phyloP scores from a whole-genome alignment of 2,888 invertebrate genomes.

The Drosophila lutescens region DNA sequence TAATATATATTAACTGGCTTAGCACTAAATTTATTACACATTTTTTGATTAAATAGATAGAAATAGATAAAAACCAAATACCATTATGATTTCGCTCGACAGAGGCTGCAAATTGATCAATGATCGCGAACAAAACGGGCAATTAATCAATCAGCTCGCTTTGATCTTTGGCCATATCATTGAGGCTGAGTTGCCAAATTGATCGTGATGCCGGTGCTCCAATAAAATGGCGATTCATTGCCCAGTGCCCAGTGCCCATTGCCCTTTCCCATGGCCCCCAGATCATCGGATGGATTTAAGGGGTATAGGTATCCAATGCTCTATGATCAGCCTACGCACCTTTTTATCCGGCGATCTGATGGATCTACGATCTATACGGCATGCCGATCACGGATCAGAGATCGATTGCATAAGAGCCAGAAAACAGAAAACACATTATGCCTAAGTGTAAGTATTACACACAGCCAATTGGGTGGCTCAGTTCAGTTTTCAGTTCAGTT shows the following conservation, averaged over 20 bases:
- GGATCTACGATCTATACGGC: neutral
- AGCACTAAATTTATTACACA: no score
- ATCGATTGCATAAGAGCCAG: slow-evolving; percentile 38
- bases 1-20: no score
- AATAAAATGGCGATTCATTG: slow-evolving; percentile 23
- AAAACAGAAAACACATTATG: slow-evolving; percentile 21
- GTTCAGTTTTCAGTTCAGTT: no score
- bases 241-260: slow-evolving; percentile 3
- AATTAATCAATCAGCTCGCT: slow-evolving; percentile 28
- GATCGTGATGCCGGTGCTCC: slow-evolving; percentile 27
- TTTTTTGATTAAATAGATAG: no score
- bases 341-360: slow-evolving; percentile 7
- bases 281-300: neutral
- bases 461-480: slow-evolving; percentile 30
- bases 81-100: slow-evolving; percentile 3
- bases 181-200: slow-evolving; percentile 27
- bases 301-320: no score
- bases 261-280: slow-evolving; percentile 39
- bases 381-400: slow-evolving; percentile 37
- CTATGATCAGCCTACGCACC: slow-evolving; percentile 2
- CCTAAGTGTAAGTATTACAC: slow-evolving; percentile 30
- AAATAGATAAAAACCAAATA: neutral
- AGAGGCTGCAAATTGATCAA: slow-evolving; percentile 18
- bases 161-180: slow-evolving; percentile 17
- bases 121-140: slow-evolving; percentile 15